phyloP scores from a whole-genome alignment of 2,797 vertebrate genomes.

The Sebastolobus altivelis region DNA sequence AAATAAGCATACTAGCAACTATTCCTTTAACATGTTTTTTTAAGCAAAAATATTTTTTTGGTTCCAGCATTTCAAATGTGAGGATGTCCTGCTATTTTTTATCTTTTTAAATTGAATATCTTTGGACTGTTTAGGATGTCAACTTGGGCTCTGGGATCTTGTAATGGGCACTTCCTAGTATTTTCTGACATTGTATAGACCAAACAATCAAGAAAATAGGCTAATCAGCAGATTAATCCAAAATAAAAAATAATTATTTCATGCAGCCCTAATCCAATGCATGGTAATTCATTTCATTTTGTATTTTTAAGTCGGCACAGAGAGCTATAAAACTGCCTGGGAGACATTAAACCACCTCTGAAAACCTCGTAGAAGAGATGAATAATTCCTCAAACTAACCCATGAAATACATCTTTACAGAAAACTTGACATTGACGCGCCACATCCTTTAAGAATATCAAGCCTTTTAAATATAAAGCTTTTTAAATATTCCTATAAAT shows the following conservation, averaged over 20 bases:
- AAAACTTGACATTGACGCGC: constrained; percentile 12
- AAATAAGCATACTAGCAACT: background rate
- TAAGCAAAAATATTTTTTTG: background rate
- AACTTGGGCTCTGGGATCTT: background rate
- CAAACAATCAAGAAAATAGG: background rate
- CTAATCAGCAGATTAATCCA: background rate
- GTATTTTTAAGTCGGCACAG: background rate
- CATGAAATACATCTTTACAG: background rate
- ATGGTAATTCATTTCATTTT: background rate
- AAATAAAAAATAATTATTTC: background rate
- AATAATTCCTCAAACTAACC: background rate
- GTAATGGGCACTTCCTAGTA: background rate
- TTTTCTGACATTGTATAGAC: background rate
- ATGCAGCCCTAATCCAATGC: background rate
- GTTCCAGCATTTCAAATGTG: background rate
- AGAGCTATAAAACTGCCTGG: background rate
- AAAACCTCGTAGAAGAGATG: background rate
- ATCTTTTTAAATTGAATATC: background rate
- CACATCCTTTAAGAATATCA: constrained; percentile 2
- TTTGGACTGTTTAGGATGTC: background rate
- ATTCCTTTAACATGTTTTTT: background rate
- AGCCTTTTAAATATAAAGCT: background rate
- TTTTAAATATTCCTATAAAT: constrained; percentile 20
- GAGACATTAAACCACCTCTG: background rate
- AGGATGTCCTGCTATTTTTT: background rate